Base-by-base conservation (phyloP, 2,797 vertebrate species). In the Channa striata region DNA sequence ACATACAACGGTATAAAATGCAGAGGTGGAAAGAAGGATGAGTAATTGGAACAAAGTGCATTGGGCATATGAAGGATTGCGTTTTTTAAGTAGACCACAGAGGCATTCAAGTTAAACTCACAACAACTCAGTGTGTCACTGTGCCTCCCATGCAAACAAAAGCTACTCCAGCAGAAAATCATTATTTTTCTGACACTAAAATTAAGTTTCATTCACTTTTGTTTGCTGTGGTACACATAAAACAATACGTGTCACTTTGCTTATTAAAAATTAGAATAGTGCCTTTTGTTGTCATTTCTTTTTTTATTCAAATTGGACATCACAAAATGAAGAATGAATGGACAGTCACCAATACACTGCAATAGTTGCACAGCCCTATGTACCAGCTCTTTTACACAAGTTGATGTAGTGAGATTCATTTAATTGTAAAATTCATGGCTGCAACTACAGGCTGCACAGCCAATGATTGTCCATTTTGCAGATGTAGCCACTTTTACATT, bases 341-440 rank as follows among this genome's bases (percentile, higher is more conserved):
- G n/a, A n/a, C n/a, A n/a, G n/a, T n/a, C n/a, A n/a, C n/a, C n/a
- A n/a, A n/a, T n/a, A 39, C 34, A 67, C 11, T 37, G 48, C 16
- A 11, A 7, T 12, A 36, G 25, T 61, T 47, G 7, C 64, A 63
- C 42, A 57, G 40, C 20, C 23, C 43, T 21, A 23, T 36, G 40
- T 50, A 23, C 43, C 43, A 36, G 69, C 37, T 73, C 57, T 65
- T 50, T 57, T 11, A 46, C 68, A 81, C 65, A 62, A 71, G 58
- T 47, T 59, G 67, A 68, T 39, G 43, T 51, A 69, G 21, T 44
- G 39, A 79, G 70, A 74, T 65, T 72, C 68, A 82, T 52, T 54
- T n/a, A n/a, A n/a, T n/a, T n/a, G n/a, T n/a, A n/a, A n/a, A n/a
- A n/a, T n/a, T n/a, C n/a, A n/a, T n/a, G 14, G 23, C 52, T 57